Evolutionary conservation across 53 echinoderm and acorn worm species (phyloP).

Genomic region (Stichopus horrens): DNA sequence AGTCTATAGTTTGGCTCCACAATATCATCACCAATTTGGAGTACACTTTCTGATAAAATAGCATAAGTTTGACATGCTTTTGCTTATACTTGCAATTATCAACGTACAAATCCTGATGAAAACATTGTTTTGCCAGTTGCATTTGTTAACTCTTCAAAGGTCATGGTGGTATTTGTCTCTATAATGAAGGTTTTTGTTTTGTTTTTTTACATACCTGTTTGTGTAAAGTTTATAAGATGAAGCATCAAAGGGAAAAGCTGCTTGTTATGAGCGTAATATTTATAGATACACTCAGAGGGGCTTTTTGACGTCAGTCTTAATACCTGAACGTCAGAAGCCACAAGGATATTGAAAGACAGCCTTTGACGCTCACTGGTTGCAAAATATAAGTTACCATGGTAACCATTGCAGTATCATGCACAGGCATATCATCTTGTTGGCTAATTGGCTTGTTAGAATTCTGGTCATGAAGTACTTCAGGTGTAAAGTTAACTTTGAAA

Average conservation of each 20-base stretch:
- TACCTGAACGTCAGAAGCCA: conserved; percentile 22
- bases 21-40: too few relatives aligned
- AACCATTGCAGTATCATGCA: not conserved
- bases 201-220: too few relatives aligned
- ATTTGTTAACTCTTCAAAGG: too few relatives aligned
- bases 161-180: too few relatives aligned
- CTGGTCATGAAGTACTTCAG: not conserved
- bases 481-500: not conserved
- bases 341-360: not conserved
- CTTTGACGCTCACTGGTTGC: not conserved
- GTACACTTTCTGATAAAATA: too few relatives aligned
- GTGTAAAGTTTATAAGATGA: not conserved
- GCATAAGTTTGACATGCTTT: too few relatives aligned
- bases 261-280: conserved; percentile 4
- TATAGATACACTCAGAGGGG: not conserved
- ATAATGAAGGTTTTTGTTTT: too few relatives aligned
- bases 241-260: not conserved
- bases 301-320: not conserved
- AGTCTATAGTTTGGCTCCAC: too few relatives aligned
- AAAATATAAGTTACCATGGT: not conserved
- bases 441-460: not conserved
- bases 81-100: too few relatives aligned
- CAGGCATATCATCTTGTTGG: not conserved
- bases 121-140: too few relatives aligned
- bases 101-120: too few relatives aligned